Percentiles rank a stretch among this genome's conserved stretches.
Conservation (phyloP, 2,113 vertebrate genomes). For the Tragelaphus imberbis region DNA sequence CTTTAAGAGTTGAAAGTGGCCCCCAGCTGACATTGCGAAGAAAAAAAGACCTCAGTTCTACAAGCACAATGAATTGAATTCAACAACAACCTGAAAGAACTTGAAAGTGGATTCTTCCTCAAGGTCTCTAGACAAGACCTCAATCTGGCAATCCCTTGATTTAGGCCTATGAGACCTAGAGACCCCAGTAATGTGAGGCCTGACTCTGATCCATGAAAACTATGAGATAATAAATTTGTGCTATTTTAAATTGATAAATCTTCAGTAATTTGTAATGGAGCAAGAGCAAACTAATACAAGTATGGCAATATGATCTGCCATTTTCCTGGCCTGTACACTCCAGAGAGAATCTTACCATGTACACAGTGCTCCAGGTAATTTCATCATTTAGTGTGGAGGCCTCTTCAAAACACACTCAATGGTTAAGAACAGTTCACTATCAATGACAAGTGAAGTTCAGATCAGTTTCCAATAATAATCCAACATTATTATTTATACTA, state of each 20-base stretch:
- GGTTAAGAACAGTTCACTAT: neutral
- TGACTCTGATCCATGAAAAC: neutral
- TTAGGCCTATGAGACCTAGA: neutral
- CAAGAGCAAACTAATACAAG: neutral
- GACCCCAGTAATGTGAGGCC: neutral
- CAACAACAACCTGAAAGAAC: neutral
- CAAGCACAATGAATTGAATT: neutral
- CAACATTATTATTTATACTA: neutral
- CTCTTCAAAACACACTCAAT: neutral
- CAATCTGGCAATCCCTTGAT: neutral
- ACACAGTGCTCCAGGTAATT: neutral
- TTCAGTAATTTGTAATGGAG: neutral
- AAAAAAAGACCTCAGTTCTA: neutral
- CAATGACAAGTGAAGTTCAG: neutral
- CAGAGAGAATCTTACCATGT: neutral
- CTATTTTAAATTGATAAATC: neutral
- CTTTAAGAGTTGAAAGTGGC: neutral
- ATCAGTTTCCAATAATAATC: neutral
- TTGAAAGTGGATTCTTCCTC: neutral
- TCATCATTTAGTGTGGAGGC: neutral
- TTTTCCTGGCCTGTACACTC: neutral
- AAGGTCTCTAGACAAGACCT: neutral
- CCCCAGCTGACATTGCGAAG: neutral
- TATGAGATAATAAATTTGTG: neutral
- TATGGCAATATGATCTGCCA: neutral